Base-by-base conservation (phyloP, 2,888 invertebrate genomes). In the Cordilura impudica region DNA sequence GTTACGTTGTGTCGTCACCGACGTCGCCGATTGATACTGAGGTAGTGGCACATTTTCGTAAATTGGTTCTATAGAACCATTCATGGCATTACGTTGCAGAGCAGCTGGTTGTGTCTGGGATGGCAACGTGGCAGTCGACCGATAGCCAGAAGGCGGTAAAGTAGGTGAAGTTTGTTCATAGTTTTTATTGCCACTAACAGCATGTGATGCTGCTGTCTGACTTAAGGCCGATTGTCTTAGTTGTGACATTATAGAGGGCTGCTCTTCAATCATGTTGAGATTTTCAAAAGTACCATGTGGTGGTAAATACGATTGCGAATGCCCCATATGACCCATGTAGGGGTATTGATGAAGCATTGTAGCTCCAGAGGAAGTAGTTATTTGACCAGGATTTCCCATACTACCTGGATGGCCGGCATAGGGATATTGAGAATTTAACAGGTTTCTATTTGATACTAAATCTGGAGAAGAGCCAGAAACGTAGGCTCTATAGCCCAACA, bases 31-130 rank as follows among this genome's bases (percentile, higher is more conserved):
- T 6, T 74, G 65, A 4, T 88, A 84, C 29, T 88, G 86, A 0
- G 94, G 93, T 26, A 94, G 86, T 0, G 95, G 95, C 6, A 95
- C 94, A 87, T 95, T 95, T 85, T 95, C 95, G 87, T 95, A 95
- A 81, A 95, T 95, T 0, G 95, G 95, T 85, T 95, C 95, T 12
- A 93, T 93, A 80, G 81, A 93, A 90, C 82, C 92, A 81, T 84
- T 92, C 89, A 87, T 86, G 2, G 86, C 84, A 58, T 86, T 91
- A 18, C 90, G 85, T 86, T 91, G 89, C 31, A 88, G 29, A 0
- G 86, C 84, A 84, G 90, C 82, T 88, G 90, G 3, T 89, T 90
- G 77, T 89, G 91, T 47, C 76, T 26, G 65, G 3, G 85, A 83
- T 23, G 77, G 43, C 18, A 80, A 5, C 43, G 92, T 91, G 73